Evolutionary conservation across 2,113 vertebrate species (phyloP).

Genomic region (Brevimyrus niger): DNA sequence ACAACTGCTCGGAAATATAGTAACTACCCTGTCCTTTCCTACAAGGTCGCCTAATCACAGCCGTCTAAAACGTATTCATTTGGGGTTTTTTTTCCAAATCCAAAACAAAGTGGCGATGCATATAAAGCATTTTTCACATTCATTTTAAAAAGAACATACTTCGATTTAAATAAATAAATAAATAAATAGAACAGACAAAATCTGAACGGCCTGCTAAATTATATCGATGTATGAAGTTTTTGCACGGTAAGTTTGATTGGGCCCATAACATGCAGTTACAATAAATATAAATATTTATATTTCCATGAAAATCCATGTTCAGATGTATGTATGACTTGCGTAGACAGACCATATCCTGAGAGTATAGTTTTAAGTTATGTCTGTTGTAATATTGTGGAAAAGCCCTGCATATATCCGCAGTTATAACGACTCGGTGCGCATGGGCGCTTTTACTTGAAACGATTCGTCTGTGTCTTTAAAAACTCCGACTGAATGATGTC

Average conservation of each 20-base stretch:
- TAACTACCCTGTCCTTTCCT: neutral
- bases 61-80: neutral
- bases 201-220: neutral
- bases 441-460: neutral
- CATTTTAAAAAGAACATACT: neutral
- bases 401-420: neutral
- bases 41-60: neutral
- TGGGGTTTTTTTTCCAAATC: neutral
- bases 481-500: constrained; percentile 23
- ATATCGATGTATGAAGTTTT: neutral
- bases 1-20: neutral
- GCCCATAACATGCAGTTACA: neutral
- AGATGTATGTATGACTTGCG: neutral
- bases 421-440: neutral
- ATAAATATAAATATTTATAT: neutral
- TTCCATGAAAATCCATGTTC: neutral
- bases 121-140: neutral
- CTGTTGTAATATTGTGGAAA: neutral
- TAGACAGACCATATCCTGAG: neutral
- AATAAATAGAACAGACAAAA: neutral
- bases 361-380: neutral
- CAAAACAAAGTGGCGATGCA: neutral
- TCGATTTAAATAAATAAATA: neutral
- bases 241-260: neutral
- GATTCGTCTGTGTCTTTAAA: constrained; percentile 28